Base-by-base conservation (phyloP, 1,140 invertebrate species). In the Cardiocondyla obscurior region DNA sequence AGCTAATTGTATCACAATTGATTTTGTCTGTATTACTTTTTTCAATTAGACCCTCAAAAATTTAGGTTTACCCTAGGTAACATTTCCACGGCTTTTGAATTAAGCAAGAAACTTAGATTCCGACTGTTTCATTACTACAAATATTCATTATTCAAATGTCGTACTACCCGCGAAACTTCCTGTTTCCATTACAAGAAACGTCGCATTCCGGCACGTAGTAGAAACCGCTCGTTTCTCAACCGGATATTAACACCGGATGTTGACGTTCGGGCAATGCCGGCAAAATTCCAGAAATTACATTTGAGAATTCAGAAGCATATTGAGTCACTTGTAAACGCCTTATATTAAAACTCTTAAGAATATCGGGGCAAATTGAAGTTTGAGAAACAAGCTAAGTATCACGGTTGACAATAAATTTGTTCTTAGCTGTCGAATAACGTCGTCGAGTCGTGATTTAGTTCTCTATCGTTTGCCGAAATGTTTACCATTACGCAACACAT, bases 171-270 rank as follows among this genome's bases (percentile, higher is more conserved):
- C 30, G 14, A 44, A n/a, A 55, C 39, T 77, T n/a, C 14, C 60
- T 46, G 44, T 64, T 72, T 36, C 14, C n/a, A 30, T n/a, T 16
- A n/a, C 30, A 69, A 51, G 44, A 1, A 77, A 46, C 19, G 39
- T 30, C 33, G 58, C 85, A 85, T 85, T 85, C 72, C 65, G 39
- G 22, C 85, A 77, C 85, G 79, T 85, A 85, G 57, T 85, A 67
- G 39, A 49, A 67, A n/a, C 67, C 39, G 60, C 69, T 69, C 19
- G 25, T 22, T 39, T 51, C 33, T 51, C 8, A 16, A 30, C 44
- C 74, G 62, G 44, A 55, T 49, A 69, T 81, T 65, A 85, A 64
- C 25, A 85, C 25, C 51, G 55, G 81, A 82, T 79, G 49, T 74
- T 72, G 65, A 84, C 42, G 51, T 72, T 82, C 62, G 53, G 42